Base-by-base conservation (phyloP, 2,888 invertebrate species). In the Lasioglossum figueresi region DNA sequence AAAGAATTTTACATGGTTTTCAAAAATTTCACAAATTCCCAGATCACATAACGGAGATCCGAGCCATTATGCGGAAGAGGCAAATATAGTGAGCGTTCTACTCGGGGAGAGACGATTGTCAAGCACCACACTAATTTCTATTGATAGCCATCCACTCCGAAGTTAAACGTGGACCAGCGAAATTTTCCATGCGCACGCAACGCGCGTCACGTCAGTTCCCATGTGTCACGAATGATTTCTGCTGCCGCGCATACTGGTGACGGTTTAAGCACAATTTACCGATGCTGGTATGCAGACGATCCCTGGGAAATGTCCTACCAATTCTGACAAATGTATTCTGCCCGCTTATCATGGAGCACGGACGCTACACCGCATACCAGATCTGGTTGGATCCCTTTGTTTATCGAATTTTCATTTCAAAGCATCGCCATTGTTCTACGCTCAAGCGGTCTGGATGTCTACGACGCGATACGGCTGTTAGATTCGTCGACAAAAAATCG, bases 271-370 rank as follows among this genome's bases (percentile, higher is more conserved):
- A 59, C 70, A 68, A 76, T 79, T 86, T 82, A 73, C 43, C 82
- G 52, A 12, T 43, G 45, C 27, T n/a, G 66, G 81, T 71, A 79
- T 75, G 48, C 5, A 16, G 59, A 23, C 52, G 59, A 78, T 68
- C 37, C 52, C 59, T 37, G 68, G 77, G 84, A 84, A 71, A 66
- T 77, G 82, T 72, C 82, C 76, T 74, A 45, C 45, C 79, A 66
- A 82, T 71, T 73, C 85, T 82, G 86, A 86, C 80, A 85, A 86
- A 86, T 80, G 79, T 85, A 85, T 82, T 82, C 86, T 79, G 86
- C 37, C 48, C 68, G 73, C 56, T 72, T 79, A 73, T 83, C 73
- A 2, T 19, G 82, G 75, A 27, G 37, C 45, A n/a, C 52, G 37
- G 31, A 45, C 43, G 34, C 45, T 45, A 45, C 16, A 37, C n/a